A percentile compares a stretch with the other conserved stretches of the same genome.
Evolutionary conservation across 2,797 vertebrate species (phyloP).

Genomic region (Sebastes trivittatus): DNA sequence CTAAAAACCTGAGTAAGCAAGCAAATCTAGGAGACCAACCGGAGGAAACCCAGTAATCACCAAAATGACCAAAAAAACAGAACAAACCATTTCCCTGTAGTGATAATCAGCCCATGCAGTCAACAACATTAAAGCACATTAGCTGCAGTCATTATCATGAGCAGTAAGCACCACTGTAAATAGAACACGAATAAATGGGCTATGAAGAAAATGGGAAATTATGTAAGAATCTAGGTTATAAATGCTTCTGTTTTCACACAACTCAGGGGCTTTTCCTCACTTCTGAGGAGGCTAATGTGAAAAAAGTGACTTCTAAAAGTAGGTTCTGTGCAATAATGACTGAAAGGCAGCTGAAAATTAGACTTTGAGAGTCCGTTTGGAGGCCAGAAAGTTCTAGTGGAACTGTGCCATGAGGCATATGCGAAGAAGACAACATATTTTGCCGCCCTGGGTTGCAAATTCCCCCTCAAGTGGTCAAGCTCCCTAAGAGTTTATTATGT

Average conservation of each 20-base stretch:
- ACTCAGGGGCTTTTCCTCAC: neutral
- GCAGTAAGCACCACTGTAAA: constrained; percentile 15
- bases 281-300: neutral
- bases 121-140: constrained; percentile 12
- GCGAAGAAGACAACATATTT: neutral
- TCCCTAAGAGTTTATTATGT: neutral
- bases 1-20: neutral
- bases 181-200: constrained; percentile 27
- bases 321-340: neutral
- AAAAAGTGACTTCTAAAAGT: neutral
- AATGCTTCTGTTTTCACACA: constrained; percentile 9
- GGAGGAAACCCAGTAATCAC: neutral
- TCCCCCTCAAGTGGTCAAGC: neutral
- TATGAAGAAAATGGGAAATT: constrained; percentile 12
- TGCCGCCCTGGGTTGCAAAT: neutral
- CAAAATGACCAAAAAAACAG: neutral
- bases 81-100: neutral
- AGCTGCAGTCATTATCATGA: neutral
- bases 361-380: neutral
- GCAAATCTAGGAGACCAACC: neutral
- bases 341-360: neutral
- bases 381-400: neutral
- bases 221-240: constrained; percentile 22
- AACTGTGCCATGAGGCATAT: neutral
- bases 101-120: neutral